These are phyloP conservation scores for Ophiodon elongatus DNA, from an alignment of 2,113 vertebrate species.

Conservation along the genomic window DNA sequence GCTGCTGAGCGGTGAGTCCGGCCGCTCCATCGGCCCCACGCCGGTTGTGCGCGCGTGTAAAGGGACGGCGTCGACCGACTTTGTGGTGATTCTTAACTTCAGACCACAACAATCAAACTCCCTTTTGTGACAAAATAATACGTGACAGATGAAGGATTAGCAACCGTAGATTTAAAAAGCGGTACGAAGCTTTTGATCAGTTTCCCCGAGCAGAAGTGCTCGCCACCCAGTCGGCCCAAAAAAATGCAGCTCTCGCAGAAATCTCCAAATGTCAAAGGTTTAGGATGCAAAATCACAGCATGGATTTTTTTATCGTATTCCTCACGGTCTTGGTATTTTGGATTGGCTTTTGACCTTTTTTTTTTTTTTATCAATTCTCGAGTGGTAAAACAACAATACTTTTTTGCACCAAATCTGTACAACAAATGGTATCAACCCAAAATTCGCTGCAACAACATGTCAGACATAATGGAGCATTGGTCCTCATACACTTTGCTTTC, in stretches of 20 bases:
- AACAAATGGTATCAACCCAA: too few species aligned
- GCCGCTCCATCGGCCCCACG: background rate
- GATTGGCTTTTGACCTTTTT: background rate
- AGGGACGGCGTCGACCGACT: background rate
- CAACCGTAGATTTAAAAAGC: background rate
- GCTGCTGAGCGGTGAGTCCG: conserved; percentile 94
- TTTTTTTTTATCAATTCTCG: background rate
- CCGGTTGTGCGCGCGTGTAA: background rate
- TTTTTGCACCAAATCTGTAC: too few species aligned
- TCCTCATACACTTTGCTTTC: too few species aligned
- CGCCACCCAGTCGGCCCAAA: background rate
- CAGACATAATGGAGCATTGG: too few species aligned
- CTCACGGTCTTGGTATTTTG: background rate
- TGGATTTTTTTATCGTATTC: background rate
- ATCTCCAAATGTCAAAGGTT: background rate
- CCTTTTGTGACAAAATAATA: background rate
- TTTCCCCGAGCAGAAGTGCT: background rate
- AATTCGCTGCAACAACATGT: too few species aligned
- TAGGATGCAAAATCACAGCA: background rate
- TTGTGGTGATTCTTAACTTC: background rate
- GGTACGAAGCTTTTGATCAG: background rate
- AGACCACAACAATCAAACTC: background rate
- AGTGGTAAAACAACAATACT: too few species aligned
- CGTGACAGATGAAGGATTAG: background rate
- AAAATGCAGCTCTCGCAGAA: too few species aligned